A percentile compares a stretch with the other conserved stretches of the same genome.
phyloP scores from a whole-genome alignment of 2,113 vertebrate genomes.

The Platysternon megacephalum region DNA sequence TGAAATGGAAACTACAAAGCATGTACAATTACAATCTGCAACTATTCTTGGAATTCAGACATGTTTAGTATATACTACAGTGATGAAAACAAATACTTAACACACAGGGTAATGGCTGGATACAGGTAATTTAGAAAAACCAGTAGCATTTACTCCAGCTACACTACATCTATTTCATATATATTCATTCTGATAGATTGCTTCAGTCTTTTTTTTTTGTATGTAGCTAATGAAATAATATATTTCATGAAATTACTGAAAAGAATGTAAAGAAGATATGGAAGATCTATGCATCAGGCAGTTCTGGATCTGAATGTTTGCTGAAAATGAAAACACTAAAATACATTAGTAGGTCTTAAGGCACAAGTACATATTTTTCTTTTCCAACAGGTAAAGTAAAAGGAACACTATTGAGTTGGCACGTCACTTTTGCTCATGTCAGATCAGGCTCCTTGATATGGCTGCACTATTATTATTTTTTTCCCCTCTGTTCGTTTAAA shows the following conservation, averaged over 20 bases:
- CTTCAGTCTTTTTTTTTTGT: not conserved
- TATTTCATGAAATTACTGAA: not conserved
- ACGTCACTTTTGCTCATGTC: not conserved
- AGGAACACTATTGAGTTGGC: constrained; percentile 36
- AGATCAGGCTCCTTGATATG: constrained; percentile 7
- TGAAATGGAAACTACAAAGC: constrained; percentile 48
- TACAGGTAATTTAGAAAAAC: constrained; percentile 21
- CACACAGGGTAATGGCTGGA: not conserved
- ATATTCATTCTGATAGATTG: not conserved
- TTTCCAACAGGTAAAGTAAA: constrained; percentile 52
- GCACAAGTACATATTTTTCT: not conserved
- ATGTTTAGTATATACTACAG: constrained; percentile 50
- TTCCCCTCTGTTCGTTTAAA: constrained; percentile 29
- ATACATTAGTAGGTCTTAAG: no score
- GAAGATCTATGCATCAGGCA: not conserved
- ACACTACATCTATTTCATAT: not conserved
- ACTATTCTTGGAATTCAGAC: constrained; percentile 62
- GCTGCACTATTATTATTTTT: constrained; percentile 54
- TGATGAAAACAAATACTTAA: constrained; percentile 57
- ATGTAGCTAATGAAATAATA: not conserved
- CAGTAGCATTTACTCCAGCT: not conserved
- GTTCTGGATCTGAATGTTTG: constrained; percentile 20
- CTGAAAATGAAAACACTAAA: no score
- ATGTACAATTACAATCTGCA: constrained; percentile 58
- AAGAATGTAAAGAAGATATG: not conserved